Conservation (phyloP, 2,888 invertebrate species). For the Digitonthophagus gazella region DNA sequence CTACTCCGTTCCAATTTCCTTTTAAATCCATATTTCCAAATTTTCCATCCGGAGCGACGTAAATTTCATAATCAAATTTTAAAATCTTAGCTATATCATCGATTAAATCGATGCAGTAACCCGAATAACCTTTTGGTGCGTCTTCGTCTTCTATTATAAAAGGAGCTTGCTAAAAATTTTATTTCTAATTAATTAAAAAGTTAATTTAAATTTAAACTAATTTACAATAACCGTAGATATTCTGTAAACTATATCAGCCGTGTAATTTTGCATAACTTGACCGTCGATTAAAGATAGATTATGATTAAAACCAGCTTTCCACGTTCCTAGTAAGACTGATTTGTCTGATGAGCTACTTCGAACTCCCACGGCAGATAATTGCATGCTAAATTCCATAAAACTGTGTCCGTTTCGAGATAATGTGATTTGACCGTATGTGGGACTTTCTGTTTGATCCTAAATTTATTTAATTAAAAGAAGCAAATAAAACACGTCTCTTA, state of each 20-base stretch:
- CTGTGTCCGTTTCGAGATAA: slow-evolving; percentile 68
- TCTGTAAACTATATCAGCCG: slow-evolving; percentile 81
- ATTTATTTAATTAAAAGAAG: no score
- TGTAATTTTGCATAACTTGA: slow-evolving; percentile 69
- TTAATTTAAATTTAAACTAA: slow-evolving; percentile 33
- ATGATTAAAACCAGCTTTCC: slow-evolving; percentile 73
- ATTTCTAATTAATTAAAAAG: neutral
- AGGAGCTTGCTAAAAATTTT: slow-evolving; percentile 74
- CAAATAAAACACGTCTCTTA: neutral
- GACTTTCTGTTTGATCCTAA: slow-evolving; percentile 56
- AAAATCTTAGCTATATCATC: slow-evolving; percentile 81
- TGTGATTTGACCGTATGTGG: slow-evolving; percentile 68
- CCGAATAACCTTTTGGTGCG: slow-evolving; percentile 67
- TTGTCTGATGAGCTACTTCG: slow-evolving; percentile 72
- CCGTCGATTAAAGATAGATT: slow-evolving; percentile 65
- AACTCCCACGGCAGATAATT: slow-evolving; percentile 68
- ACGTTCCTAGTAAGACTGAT: slow-evolving; percentile 68
- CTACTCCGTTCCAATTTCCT: slow-evolving; percentile 63
- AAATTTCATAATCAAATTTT: slow-evolving; percentile 88
- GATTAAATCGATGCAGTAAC: slow-evolving; percentile 94
- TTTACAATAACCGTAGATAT: slow-evolving; percentile 81
- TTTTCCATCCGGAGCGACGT: slow-evolving; percentile 73
- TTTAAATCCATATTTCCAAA: slow-evolving; percentile 89
- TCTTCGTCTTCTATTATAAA: slow-evolving; percentile 73
- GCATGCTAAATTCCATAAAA: slow-evolving; percentile 73